A percentile compares a stretch with the other conserved stretches of the same genome.
These are phyloP conservation scores for Pteropus alecto DNA, from an alignment of 2,113 vertebrate genomes.

Conservation along the genomic window DNA sequence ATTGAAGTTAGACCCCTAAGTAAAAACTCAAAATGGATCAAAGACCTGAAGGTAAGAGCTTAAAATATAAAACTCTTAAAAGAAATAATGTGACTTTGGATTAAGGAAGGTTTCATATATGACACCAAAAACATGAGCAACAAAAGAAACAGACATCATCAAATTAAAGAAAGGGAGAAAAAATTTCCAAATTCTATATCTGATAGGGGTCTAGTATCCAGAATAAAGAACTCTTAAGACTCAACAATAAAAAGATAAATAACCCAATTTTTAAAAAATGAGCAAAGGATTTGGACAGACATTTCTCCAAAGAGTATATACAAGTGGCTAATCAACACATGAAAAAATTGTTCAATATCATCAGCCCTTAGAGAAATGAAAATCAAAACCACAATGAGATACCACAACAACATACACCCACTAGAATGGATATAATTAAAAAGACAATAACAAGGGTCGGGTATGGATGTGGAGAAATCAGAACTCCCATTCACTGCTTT, in stretches of 20 bases:
- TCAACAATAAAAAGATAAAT: neutral
- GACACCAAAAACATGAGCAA: neutral
- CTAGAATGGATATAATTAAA: neutral
- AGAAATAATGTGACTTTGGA: neutral
- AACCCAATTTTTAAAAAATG: neutral
- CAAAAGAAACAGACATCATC: neutral
- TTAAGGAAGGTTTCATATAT: neutral
- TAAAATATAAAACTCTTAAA: neutral
- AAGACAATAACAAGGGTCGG: neutral
- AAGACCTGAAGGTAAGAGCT: neutral
- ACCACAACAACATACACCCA: neutral
- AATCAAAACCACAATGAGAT: neutral
- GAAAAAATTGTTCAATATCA: neutral
- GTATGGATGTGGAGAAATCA: neutral
- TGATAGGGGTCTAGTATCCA: neutral
- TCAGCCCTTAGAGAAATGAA: neutral
- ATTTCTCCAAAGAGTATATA: neutral
- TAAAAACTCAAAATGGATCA: neutral
- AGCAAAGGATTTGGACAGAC: neutral
- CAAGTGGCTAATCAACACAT: neutral
- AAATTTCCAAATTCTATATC: neutral
- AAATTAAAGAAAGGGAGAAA: neutral
- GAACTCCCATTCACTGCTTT: neutral
- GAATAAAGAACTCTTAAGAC: neutral
- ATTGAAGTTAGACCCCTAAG: neutral